Evolutionary conservation across 2,888 invertebrate genomes (phyloP), one percentile per base, ranked within the genome.

Genomic region (Danaus chrysippus): DNA sequence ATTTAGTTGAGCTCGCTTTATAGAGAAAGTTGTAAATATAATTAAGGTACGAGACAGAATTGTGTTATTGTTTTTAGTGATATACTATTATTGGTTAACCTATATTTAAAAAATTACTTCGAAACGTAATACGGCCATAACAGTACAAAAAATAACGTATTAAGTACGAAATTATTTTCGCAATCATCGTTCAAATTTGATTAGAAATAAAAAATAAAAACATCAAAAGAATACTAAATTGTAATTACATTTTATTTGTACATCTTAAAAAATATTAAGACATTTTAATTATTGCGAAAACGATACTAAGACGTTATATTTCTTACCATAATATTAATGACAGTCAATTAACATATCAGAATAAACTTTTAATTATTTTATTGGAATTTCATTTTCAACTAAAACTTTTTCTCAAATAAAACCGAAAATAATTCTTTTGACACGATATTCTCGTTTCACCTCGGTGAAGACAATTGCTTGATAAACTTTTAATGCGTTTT

Each of bases 401-500:
- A 10, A 17, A 49, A 49, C 49, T 5, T 49, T 49, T 49, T 11
- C 17, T 49, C 49, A 49, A 49, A 6, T 10, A 17, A 49, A 49
- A 15, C 49, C 49, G 56, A 65, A 67, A 65, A 64, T 59, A 67
- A 64, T 62, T 65, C 66, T 54, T 43, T 41, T 64, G 61, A 65
- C 63, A 62, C 63, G 66, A 70, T 69, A 66, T 70, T 69, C 61
- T 78, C 76, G 76, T 77, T 76, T 76, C 66, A 69, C 66, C 64
- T 58, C 62, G 66, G 71, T 68, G 68, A 70, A 69, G 66, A 68
- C 72, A 68, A 69, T 69, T 64, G 59, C 60, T 66, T 75, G 79
- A 78, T 79, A 83, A 85, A 85, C 81, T 86, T 86, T 84, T 85
- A 85, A 85, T 84, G 80, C 78, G 82, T 83, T 85, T 83, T 84